Base-by-base conservation (phyloP, 2,113 vertebrate genomes). In the Lipophrys pholis region DNA sequence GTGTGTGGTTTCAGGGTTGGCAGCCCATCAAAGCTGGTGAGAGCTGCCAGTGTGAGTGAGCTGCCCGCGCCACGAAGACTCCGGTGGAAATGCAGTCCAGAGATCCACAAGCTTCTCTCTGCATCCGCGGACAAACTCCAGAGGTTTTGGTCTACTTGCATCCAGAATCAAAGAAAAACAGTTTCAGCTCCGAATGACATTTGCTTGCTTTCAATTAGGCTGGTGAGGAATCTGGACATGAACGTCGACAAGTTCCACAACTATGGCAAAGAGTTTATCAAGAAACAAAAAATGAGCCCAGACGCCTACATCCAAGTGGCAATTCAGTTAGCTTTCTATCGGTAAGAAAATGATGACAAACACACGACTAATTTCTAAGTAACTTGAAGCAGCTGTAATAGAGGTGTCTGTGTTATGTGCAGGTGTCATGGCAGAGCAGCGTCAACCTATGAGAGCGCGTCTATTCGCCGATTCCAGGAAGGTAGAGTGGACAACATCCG, bases 401-500 rank as follows among this genome's bases (percentile, higher is more conserved):
- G 1, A 58, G 21, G 11, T 11, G 0, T 1, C 35, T 64, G 6
- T 54, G n/a, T 77, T 81, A 17, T 46, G 8, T 60, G 3, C 71
- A 99, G 98, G 84, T 95, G 94, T 87, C 94, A 99, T 7, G 60
- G 78, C 60, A 94, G 85, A 79, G 92, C 94, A 0, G 96, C 96
- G 30, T 92, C 95, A 0, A 99, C 96, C 35, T 99, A 99, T 0
- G 98, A 99, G 92, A 99, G 98, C 0, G 98, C 98, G n/a, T 99
- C 98, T 49, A 95, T 94, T 35, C 95, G 98, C 0, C 94, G 97
- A 0, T 99, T 99, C 73, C 92, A 78, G 35, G 90, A 96, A 51
- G 98, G 98, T 15, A 91, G 98, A 51, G 97, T 99, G 0, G 98
- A 99, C 85, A 99, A 99, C 73, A 99, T 99, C 15, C 95, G 98